Conservation (phyloP, 2,113 vertebrate species). For the Vimba vimba region DNA sequence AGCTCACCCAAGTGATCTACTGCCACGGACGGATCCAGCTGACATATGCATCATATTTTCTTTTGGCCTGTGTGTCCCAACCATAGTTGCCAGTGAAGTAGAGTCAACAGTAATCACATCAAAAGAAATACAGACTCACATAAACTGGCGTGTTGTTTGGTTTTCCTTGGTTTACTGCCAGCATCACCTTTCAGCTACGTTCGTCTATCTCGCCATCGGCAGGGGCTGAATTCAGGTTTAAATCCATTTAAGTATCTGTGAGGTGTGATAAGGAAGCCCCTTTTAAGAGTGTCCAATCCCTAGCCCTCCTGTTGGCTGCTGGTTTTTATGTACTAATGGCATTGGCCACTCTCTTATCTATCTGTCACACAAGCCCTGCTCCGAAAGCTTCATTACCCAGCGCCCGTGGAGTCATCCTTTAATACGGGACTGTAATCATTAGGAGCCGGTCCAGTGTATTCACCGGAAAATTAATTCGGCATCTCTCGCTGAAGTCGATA, state of each 20-base stretch:
- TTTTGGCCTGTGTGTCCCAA: slow-evolving; percentile 25
- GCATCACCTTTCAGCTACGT: slow-evolving; percentile 37
- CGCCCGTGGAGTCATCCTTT: slow-evolving; percentile 43
- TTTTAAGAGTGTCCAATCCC: slow-evolving; percentile 51
- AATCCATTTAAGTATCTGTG: slow-evolving; percentile 60
- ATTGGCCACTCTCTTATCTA: slow-evolving; percentile 58
- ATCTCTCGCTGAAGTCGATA: slow-evolving; percentile 62
- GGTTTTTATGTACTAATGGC: slow-evolving; percentile 51
- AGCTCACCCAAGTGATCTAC: slow-evolving; percentile 40
- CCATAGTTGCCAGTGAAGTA: slow-evolving; percentile 20
- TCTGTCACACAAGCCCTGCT: slow-evolving; percentile 56
- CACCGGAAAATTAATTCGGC: slow-evolving; percentile 76
- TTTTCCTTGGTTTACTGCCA: slow-evolving; percentile 38
- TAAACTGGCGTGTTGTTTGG: slow-evolving; percentile 9
- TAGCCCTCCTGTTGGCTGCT: slow-evolving; percentile 36
- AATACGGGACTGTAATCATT: slow-evolving; percentile 70
- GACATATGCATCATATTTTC: slow-evolving; percentile 45
- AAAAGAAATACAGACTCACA: slow-evolving; percentile 12
- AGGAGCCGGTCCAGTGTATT: slow-evolving; percentile 77
- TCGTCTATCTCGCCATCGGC: slow-evolving; percentile 48
- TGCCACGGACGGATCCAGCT: slow-evolving; percentile 7
- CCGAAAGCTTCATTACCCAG: slow-evolving; percentile 44
- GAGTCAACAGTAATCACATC: slow-evolving; percentile 40
- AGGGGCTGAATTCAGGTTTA: slow-evolving; percentile 46
- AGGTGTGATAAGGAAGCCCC: slow-evolving; percentile 58